Conservation (phyloP, 2,113 vertebrate species). For the Fulica atra region DNA sequence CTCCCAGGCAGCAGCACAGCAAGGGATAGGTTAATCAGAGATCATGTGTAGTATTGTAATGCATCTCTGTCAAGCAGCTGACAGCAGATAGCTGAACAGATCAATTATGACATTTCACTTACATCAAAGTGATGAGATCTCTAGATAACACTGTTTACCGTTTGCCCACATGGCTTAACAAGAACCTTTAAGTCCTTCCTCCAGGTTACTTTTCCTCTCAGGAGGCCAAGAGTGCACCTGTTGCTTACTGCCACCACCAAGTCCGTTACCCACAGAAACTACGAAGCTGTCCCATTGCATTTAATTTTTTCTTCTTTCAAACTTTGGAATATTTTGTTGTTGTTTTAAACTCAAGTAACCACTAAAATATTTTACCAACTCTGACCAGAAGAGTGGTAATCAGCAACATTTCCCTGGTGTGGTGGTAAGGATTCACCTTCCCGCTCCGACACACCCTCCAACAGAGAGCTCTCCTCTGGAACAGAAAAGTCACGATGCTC, state of each 20-base stretch:
- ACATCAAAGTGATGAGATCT: conserved; percentile 51
- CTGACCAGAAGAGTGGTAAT: neutral
- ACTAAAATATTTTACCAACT: neutral
- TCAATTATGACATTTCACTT: conserved; percentile 42
- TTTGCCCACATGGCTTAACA: neutral
- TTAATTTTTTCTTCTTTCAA: neutral
- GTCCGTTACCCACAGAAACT: neutral
- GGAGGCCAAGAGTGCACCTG: neutral
- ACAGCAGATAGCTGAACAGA: conserved; percentile 22
- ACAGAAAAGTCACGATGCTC: neutral
- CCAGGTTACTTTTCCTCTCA: conserved; percentile 15
- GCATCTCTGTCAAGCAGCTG: conserved; percentile 46
- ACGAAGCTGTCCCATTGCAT: neutral
- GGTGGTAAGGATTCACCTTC: neutral
- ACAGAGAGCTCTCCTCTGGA: neutral
- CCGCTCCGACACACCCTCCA: neutral
- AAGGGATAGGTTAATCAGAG: neutral
- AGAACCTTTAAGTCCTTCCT: neutral
- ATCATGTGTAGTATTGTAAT: neutral
- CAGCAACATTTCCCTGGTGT: neutral
- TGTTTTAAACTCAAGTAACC: neutral
- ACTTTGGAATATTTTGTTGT: neutral
- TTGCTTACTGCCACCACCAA: neutral
- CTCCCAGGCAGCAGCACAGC: neutral
- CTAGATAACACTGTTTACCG: conserved; percentile 36